Base-by-base conservation (phyloP, 2,888 invertebrate species). In the Dendrolimus pini region DNA sequence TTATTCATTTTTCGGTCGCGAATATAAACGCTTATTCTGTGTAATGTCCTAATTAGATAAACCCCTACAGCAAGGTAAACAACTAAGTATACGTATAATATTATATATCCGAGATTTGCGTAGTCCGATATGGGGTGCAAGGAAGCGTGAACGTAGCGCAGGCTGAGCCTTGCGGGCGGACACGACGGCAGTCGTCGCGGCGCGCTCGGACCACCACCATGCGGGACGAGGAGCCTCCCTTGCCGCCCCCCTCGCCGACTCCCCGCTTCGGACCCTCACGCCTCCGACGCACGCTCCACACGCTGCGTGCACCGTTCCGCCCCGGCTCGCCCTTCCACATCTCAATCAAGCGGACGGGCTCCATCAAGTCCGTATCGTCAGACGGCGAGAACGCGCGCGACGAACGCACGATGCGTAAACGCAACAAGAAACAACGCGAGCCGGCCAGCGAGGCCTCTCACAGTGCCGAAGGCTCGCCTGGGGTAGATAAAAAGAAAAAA, bases 261-360 rank as follows among this genome's bases (percentile, higher is more conserved):
- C 70, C 65, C 57, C 70, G 63, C 71, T 13, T 71, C 61, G 72
- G 72, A 65, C 80, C 85, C 64, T 88, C 89, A 69, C 89, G 89
- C 65, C 82, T 91, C 66, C 87, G 85, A 65, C 89, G 87, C 70
- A 89, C 89, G 71, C 82, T 91, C 69, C 84, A 83, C 77, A 76
- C 90, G 79, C 82, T 91, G 60, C 85, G 90, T 69, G 80, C 89
- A 66, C 89, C 91, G 76, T 90, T 91, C 82, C 89, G 89, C 72
- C 81, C 84, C 80, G 83, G 82, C 70, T 88, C 91, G 83, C 87
- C 89, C 84, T 90, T 90, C 86, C 89, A 90, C 82, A 81, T 90
- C 68, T 77, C 89, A 77, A 76, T 83, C 79, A 85, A 83, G 78
- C 89, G 88, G 71, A 74, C 83, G 74, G 82, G 83, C 70, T 87